Percentiles rank a stretch among this genome's conserved stretches.
These are phyloP conservation scores for Cydia fagiglandana DNA, from an alignment of 1,140 invertebrate genomes.

Conservation along the genomic window DNA sequence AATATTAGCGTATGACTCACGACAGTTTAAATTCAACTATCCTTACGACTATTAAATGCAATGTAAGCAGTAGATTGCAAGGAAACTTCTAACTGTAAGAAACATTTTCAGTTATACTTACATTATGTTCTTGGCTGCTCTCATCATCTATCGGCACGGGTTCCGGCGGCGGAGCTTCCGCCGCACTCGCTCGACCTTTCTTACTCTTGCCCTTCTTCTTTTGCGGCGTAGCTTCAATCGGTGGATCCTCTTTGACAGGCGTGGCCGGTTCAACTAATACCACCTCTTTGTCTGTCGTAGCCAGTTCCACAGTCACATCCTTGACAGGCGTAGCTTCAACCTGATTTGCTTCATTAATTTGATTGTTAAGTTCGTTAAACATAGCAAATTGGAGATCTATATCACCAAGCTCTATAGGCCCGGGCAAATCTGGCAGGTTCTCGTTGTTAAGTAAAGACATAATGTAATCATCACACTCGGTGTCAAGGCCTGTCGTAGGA, in stretches of 20 bases:
- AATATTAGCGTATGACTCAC: no score
- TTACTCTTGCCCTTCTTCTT: background rate
- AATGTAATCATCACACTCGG: conserved; percentile 24
- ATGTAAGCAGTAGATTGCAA: background rate
- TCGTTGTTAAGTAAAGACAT: conserved; percentile 27
- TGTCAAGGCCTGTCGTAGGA: background rate
- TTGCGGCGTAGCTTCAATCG: background rate
- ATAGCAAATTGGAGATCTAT: conserved; percentile 15
- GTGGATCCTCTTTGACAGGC: background rate
- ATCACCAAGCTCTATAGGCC: conserved; percentile 16
- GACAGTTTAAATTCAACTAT: no score
- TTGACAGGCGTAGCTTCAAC: background rate
- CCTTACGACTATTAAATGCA: no score
- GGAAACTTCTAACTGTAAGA: background rate
- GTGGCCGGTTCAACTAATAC: background rate
- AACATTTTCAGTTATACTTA: conserved; percentile 35
- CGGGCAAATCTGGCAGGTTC: conserved; percentile 9
- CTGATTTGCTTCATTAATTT: background rate
- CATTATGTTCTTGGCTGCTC: conserved; percentile 48
- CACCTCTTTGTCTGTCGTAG: background rate
- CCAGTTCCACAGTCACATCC: background rate
- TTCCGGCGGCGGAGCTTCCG: background rate
- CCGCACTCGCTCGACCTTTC: background rate
- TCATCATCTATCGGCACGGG: conserved; percentile 46
- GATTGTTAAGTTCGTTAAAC: background rate